Evolutionary conservation across 2,797 vertebrate species (phyloP).

Genomic region (Tragopan temminckii): DNA sequence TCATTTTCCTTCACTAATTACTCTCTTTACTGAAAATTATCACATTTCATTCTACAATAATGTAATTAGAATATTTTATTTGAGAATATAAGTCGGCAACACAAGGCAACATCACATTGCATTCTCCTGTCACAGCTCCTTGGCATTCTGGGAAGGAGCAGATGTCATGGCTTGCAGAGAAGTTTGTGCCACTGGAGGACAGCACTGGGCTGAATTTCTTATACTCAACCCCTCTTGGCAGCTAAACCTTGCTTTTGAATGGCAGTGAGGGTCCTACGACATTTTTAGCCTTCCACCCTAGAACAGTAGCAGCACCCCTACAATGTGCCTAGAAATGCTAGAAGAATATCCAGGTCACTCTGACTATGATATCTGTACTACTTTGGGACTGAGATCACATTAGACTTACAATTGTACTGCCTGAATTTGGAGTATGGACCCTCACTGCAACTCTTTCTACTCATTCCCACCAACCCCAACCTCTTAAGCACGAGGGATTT

Average conservation of each 20-base stretch:
- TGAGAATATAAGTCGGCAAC: conserved; percentile 26
- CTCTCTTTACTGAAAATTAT: conserved; percentile 17
- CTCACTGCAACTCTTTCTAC: neutral
- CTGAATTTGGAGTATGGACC: neutral
- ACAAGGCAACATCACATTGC: neutral
- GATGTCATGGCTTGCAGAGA: neutral
- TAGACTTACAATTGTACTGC: neutral
- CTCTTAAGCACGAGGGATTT: neutral
- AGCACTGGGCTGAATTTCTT: neutral
- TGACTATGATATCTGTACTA: neutral
- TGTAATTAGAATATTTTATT: conserved; percentile 41
- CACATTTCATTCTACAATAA: conserved; percentile 47
- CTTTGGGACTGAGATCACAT: neutral
- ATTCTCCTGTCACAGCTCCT: neutral
- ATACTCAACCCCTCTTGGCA: neutral
- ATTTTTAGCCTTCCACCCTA: neutral
- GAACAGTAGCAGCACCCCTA: neutral
- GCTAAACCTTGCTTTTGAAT: neutral
- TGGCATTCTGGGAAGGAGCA: neutral
- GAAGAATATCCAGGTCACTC: neutral
- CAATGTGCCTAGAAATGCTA: neutral
- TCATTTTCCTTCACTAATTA: conserved; percentile 53
- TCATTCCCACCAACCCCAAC: neutral
- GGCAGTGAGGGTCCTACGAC: neutral
- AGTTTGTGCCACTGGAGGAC: neutral